Evolutionary conservation across 2,113 vertebrate genomes (phyloP).

Genomic region (Burhinus bistriatus): DNA sequence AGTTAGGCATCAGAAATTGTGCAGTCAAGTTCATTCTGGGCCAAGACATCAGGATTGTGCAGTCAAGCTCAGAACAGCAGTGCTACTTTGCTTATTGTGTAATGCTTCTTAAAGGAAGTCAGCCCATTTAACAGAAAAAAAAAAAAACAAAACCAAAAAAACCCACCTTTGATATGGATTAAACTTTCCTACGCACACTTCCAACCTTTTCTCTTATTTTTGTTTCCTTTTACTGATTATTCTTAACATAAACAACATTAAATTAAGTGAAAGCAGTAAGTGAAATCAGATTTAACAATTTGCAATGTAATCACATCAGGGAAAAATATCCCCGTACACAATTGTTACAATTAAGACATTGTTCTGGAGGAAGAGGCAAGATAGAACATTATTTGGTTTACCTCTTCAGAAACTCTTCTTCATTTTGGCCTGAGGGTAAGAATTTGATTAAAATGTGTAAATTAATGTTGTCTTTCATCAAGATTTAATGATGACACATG

Average conservation of each 20-base stretch:
- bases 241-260: not conserved
- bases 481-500: not conserved
- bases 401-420: not conserved
- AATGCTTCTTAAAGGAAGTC: not conserved
- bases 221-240: not conserved
- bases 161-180: not conserved
- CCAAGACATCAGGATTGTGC: slow-evolving; percentile 2
- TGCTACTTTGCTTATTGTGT: not conserved
- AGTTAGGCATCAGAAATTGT: slow-evolving; percentile 36
- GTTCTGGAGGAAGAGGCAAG: not conserved
- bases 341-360: not conserved
- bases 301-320: not conserved
- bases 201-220: not conserved
- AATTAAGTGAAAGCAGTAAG: not conserved
- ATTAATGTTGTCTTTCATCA: not conserved
- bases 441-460: not conserved
- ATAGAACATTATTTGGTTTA: not conserved
- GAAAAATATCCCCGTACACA: not conserved
- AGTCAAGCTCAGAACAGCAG: not conserved
- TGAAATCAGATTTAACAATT: not conserved
- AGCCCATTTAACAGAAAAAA: not conserved
- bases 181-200: not conserved
- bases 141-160: not conserved
- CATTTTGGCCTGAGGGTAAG: not conserved
- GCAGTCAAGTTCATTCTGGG: slow-evolving; percentile 42